Evolutionary conservation across 2,797 vertebrate species (phyloP), one percentile per base, ranked within the genome.

Genomic region (Aplochiton taeniatus): DNA sequence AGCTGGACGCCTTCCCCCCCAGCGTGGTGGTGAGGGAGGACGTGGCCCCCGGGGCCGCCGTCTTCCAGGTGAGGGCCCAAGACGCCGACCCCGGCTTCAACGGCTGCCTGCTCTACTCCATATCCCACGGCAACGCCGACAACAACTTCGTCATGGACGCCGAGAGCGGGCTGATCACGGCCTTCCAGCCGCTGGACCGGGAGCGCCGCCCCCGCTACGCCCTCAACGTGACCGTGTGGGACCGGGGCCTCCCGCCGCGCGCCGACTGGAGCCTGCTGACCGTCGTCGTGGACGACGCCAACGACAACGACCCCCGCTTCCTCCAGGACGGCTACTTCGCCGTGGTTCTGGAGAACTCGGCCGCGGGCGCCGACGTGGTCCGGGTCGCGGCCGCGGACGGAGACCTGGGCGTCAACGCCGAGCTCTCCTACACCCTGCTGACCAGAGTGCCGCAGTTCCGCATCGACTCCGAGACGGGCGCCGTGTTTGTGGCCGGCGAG

Each of bases 231-330:
- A 97, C 95, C 4, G 92, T 94, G 20, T 97, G 92, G 53, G 97
- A 99, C 84, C 94, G 96, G 85, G 97, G 97, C n/a, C 76, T 96
- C 74, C 95, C 95, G 46, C 96, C 94, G 83, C 94, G 93, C 85
- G 94, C 94, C 48, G 88, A 83, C 1, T 98, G 96, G 95, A 91
- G 79, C 56, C 84, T 98, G 48, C 73, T 99, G 64, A 93, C 94
- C 42, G 61, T 98, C 68, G 92, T 87, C 13, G 77, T 99, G 46
- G 89, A 97, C 65, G 98, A 99, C 66, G 91, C 93, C 68, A 99
- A 99, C 58, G 98, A 99, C 79, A 98, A 98, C 42, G 74, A 90
- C 8, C 98, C 98, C 0, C 83, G 88, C 72, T 98, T 98, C 83
- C 74, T 91, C 57, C 88, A 92, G 41, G 91, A 93, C 51, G 83